Evolutionary conservation across 30 jellyfish, hydroid and myxozoan species (phyloP), one percentile per base, ranked within the genome.

Genomic region (Hydractinia echinata): DNA sequence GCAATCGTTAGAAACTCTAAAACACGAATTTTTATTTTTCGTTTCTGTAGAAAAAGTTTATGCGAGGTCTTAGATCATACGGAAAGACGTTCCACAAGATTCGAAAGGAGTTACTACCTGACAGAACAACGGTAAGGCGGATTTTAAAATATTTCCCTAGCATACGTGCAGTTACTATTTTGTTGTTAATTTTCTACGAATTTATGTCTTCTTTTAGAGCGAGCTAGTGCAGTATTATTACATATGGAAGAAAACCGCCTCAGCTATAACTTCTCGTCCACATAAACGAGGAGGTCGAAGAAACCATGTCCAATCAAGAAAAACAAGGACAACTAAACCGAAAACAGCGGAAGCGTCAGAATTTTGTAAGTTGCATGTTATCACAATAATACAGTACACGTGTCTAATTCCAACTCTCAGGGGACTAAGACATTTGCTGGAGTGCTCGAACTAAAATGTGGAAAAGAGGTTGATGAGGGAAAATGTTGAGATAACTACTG

Each of bases 221-320:
- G 99, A 94, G 55, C 88, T 94, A 8, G 96, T 94, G 9, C 83
- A 82, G 68, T 94, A 94, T 85, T 94, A 94, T 79, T 94, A 94
- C 76, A 81, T 94, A 10, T 94, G 99, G 99, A 94, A 94, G 74
- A 94, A 94, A 84, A 87, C 99, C 21, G 87, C 99, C 10, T 20
- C 92, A 5, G 99, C 99, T 0, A 60, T 88, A 66, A 88, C 81
- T 58, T 94, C 99, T 9, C 77, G 99, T 60, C 99, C 99, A 39
- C 99, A 94, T 80, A 94, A 94, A 66, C 86, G 99, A 79, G 99
- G 99, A 81, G 82, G 82, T 58, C 77, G 99, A 20, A 87, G 99
- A 13, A 94, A 85, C 83, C 88, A 87, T 84, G 96, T 86, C n/a
- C 88, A 87, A 58, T 88, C 86, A 81, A 84, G 99, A 89, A 87